Evolutionary conservation across 64 coral and sea anemone species (phyloP).

Genomic region (Montipora sp.): DNA sequence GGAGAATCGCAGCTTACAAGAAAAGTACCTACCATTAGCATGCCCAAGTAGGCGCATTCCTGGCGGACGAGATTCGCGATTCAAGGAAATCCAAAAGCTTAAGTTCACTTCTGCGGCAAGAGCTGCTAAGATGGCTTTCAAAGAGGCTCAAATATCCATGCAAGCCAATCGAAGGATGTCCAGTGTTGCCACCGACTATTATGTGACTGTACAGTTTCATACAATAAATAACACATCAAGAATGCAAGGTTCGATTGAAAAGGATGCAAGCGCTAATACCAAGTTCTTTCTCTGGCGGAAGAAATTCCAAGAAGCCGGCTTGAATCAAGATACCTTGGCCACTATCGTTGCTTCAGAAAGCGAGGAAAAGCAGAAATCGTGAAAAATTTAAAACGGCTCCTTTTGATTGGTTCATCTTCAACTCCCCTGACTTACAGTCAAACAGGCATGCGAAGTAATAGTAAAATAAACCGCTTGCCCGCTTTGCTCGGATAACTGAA

Average conservation of each 20-base stretch:
- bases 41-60: not conserved
- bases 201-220: not conserved
- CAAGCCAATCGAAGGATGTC: constrained; percentile 28
- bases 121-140: constrained; percentile 68
- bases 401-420: not conserved
- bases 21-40: not conserved
- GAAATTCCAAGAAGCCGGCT: constrained; percentile 25
- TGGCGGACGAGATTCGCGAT: not conserved
- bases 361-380: not conserved
- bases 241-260: no score
- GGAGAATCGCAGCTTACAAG: not conserved
- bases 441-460: not conserved
- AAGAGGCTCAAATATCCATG: constrained; percentile 48
- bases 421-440: not conserved
- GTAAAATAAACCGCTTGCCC: not conserved
- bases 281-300: constrained; percentile 28
- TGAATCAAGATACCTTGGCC: not conserved
- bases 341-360: not conserved
- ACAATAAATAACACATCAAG: not conserved
- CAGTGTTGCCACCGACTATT: not conserved
- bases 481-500: not conserved
- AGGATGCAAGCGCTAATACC: not conserved
- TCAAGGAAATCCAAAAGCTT: constrained; percentile 47
- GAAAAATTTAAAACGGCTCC: not conserved
- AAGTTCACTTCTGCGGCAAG: constrained; percentile 66